Evolutionary conservation across 2,797 vertebrate species (phyloP).

Genomic region (Artibeus jamaicensis): DNA sequence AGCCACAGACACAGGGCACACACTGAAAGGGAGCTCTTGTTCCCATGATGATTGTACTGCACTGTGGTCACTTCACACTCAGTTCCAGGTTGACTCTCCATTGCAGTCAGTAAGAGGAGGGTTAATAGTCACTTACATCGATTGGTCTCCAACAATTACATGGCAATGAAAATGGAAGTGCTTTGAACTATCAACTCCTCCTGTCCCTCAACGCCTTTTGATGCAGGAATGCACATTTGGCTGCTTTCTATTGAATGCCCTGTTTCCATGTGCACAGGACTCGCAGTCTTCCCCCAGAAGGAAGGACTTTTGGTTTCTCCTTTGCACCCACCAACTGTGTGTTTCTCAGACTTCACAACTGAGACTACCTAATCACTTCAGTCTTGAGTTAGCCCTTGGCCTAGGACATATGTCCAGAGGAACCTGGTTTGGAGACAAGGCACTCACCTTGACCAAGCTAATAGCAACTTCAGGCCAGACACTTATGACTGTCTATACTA

Average conservation of each 20-base stretch:
- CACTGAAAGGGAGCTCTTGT: neutral
- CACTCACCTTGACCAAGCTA: neutral
- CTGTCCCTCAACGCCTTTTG: neutral
- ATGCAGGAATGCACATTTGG: neutral
- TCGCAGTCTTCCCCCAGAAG: neutral
- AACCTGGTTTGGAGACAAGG: neutral
- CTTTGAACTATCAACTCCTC: neutral
- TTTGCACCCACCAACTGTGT: neutral
- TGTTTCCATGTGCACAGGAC: rapidly evolving
- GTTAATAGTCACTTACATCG: neutral
- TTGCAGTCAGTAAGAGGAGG: too few species aligned
- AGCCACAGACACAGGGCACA: neutral
- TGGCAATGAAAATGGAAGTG: neutral
- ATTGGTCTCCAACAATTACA: neutral
- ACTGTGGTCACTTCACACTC: neutral
- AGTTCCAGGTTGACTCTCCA: neutral
- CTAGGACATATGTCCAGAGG: neutral
- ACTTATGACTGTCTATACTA: neutral
- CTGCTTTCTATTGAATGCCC: neutral
- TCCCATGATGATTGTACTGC: neutral
- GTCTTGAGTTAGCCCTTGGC: neutral
- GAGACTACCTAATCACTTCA: neutral
- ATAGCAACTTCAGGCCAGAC: neutral
- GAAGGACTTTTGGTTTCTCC: neutral
- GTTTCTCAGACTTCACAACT: neutral